Evolutionary conservation across 2,888 invertebrate genomes (phyloP).

Genomic region (Crossocerus cetratus): DNA sequence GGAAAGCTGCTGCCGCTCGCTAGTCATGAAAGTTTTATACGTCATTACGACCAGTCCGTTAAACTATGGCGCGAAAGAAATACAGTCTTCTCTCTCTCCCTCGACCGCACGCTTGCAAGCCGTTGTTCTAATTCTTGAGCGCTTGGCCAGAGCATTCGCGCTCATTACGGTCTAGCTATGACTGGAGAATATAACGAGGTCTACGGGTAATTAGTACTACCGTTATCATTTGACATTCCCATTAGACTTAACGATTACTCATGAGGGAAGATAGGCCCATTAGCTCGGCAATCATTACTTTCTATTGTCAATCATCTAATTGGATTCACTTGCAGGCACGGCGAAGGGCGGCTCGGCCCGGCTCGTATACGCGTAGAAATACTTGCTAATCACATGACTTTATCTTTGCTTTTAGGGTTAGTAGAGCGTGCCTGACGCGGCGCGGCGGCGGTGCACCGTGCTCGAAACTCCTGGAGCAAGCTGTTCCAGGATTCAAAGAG

Average conservation of each 20-base stretch:
- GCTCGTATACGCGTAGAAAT: too few relatives aligned
- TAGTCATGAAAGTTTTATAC: not conserved
- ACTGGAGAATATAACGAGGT: not conserved
- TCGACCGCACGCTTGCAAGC: not conserved
- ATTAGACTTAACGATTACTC: too few relatives aligned
- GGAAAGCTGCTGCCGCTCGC: not conserved
- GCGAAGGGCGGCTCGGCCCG: too few relatives aligned
- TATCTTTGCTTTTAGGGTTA: not conserved
- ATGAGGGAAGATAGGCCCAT: too few relatives aligned
- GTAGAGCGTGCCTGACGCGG: constrained; percentile 10
- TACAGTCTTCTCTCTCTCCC: not conserved
- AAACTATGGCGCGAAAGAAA: not conserved
- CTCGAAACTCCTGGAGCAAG: constrained; percentile 16
- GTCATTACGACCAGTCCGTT: constrained; percentile 3
- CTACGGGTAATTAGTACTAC: not conserved
- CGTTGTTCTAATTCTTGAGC: not conserved
- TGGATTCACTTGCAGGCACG: too few relatives aligned
- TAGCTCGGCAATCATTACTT: too few relatives aligned
- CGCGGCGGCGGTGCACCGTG: not conserved
- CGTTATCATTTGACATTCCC: too few relatives aligned
- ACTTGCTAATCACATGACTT: not conserved
- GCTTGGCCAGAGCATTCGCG: not conserved
- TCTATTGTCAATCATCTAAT: too few relatives aligned
- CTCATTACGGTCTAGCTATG: not conserved
- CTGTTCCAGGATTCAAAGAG: constrained; percentile 44